Evolutionary conservation across 2,888 invertebrate genomes (phyloP), one percentile per base, ranked within the genome.

Genomic region (Trypoxylon attenuatum): DNA sequence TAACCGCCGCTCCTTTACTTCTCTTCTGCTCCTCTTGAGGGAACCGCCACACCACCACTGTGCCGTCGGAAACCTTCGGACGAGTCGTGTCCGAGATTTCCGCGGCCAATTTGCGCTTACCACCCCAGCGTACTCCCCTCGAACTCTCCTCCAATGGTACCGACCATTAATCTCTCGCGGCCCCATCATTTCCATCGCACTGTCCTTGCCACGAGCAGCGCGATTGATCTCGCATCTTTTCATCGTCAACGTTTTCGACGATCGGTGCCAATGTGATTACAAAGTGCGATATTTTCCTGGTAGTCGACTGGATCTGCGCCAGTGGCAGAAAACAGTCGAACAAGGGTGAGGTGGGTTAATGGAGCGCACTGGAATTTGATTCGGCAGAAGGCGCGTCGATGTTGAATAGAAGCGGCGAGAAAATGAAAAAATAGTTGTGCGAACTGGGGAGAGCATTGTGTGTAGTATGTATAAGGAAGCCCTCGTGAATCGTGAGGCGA

Each of bases 341-440:
- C n/a, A n/a, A n/a, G n/a, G n/a, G n/a, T n/a, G n/a, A n/a, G n/a
- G n/a, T n/a, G n/a, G n/a, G n/a, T n/a, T n/a, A n/a, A n/a, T n/a
- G n/a, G n/a, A n/a, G n/a, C n/a, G n/a, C n/a, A n/a, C n/a, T n/a
- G n/a, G n/a, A n/a, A n/a, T n/a, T n/a, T n/a, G n/a, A n/a, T n/a
- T n/a, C n/a, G n/a, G n/a, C n/a, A n/a, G n/a, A n/a, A n/a, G n/a
- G n/a, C n/a, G n/a, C n/a, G 56, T 60, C 51, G 51, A 45, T 39
- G 16, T 13, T 18, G 15, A 41, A 18, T 15, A 13, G 33, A 10
- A 41, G 43, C 13, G 52, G 55, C 33, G 33, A 10, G 33, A 33
- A 33, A n/a, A n/a, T n/a, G n/a, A 60, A 65, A 60, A 49, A 71
- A 77, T 69, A 47, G 65, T 69, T 77, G 74, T 67, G 74, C 66